Percentiles rank a stretch among this genome's conserved stretches.
phyloP scores from a whole-genome alignment of 1,140 invertebrate species.

The Philotrypesis tridentata region DNA sequence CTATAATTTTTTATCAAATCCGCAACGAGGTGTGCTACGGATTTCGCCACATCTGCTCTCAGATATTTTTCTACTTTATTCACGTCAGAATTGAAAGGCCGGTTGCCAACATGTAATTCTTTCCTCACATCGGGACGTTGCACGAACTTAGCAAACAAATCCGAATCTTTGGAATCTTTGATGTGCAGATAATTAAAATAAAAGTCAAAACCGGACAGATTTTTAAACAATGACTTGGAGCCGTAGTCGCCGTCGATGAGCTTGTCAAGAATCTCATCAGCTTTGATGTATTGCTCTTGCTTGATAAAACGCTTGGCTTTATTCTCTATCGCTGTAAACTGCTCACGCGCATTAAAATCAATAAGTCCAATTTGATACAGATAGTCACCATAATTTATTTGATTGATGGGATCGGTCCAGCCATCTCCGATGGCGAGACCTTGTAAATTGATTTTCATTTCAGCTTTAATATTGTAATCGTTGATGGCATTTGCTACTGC shows the following conservation, averaged over 20 bases:
- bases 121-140: slow-evolving; percentile 77
- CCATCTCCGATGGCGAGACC: slow-evolving; percentile 91
- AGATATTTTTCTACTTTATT: slow-evolving; percentile 80
- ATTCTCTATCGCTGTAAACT: slow-evolving; percentile 78
- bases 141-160: slow-evolving; percentile 76
- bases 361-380: slow-evolving; percentile 87
- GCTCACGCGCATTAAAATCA: slow-evolving; percentile 77
- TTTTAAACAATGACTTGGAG: slow-evolving; percentile 79
- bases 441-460: slow-evolving; percentile 79
- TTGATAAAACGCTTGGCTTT: slow-evolving; percentile 77
- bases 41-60: slow-evolving; percentile 87
- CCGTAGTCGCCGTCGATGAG: slow-evolving; percentile 82
- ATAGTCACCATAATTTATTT: slow-evolving; percentile 86
- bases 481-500: slow-evolving; percentile 85
- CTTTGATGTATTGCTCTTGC: slow-evolving; percentile 77
- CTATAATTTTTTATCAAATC: slow-evolving; percentile 81
- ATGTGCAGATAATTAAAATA: slow-evolving; percentile 87
- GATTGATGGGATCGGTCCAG: slow-evolving; percentile 85
- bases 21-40: slow-evolving; percentile 83
- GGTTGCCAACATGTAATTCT: slow-evolving; percentile 88
- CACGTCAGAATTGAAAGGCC: slow-evolving; percentile 77
- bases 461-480: slow-evolving; percentile 77
- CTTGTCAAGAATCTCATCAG: slow-evolving; percentile 81
- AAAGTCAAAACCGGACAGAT: slow-evolving; percentile 84
- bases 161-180: slow-evolving; percentile 72